Evolutionary conservation across 2,113 vertebrate species (phyloP), one percentile per base, ranked within the genome.

Genomic region (Poeciliopsis retropinna): DNA sequence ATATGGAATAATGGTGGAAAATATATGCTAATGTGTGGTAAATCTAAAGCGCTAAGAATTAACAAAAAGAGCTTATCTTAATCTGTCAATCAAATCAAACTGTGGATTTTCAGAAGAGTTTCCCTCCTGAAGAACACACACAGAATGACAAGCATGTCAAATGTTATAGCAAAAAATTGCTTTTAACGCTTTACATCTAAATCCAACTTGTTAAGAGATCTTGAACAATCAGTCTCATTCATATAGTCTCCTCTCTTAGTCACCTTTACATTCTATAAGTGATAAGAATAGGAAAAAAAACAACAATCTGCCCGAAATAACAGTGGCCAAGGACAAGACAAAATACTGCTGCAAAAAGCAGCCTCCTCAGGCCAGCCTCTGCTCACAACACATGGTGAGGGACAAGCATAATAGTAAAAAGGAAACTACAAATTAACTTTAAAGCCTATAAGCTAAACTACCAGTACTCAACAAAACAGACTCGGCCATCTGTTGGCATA

Each of bases 361-460:
- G 79, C 63, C 15, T 71, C 84, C 84, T 70, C 63, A 70, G 73
- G 81, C 73, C 71, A 65, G 64, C 41, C 78, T 64, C 70, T 29
- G 44, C 66, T 79, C 76, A 63, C 57, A 64, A 51, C 70, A 75
- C 81, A 70, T 37, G 29, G 37, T 11, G 30, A 72, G 15, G 65
- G 82, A 81, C 70, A 51, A 60, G 62, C 75, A 60, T 28, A 76
- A 79, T 73, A 76, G 70, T 74, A 77, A 85, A 85, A 85, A 66
- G 60, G 44, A 87, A 82, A 78, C 83, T 84, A 83, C 71, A 85
- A 87, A 88, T 86, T 51, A 80, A 86, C 60, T 76, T 72, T 75
- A 87, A 80, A 79, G 67, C 69, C 81, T 78, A 81, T 85, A 82
- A 83, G 73, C 67, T 76, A 71, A 44, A 74, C 63, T 41, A 44